phyloP scores from a whole-genome alignment of 2,797 vertebrate genomes.

The Atherinosoma microstoma region DNA sequence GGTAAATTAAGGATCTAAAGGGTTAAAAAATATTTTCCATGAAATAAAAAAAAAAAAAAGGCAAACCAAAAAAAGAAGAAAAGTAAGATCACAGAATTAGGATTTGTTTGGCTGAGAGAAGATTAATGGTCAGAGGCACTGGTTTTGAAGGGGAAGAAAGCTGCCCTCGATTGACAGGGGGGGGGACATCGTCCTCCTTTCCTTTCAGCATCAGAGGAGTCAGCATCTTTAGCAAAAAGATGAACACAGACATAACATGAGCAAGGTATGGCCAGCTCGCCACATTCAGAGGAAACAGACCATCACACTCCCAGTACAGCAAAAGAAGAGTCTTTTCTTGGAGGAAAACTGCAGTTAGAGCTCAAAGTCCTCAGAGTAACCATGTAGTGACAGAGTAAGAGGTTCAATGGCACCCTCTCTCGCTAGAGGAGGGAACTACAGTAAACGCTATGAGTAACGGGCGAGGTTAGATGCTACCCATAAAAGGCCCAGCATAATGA shows the following conservation, averaged over 20 bases:
- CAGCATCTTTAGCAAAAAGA: constrained; percentile 27
- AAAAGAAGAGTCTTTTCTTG: constrained; percentile 23
- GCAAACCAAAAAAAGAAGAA: constrained; percentile 27
- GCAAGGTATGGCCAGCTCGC: constrained; percentile 37
- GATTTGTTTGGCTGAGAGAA: constrained; percentile 65
- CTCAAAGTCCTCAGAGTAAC: constrained; percentile 41
- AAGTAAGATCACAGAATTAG: constrained; percentile 60
- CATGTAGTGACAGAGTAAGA: constrained; percentile 39
- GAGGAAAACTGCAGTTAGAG: constrained; percentile 49
- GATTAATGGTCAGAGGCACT: constrained; percentile 79
- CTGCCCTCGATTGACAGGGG: constrained; percentile 28
- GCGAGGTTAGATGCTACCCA: constrained; percentile 6
- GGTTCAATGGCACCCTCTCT: constrained; percentile 51
- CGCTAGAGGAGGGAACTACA: constrained; percentile 42
- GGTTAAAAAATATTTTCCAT: constrained; percentile 71
- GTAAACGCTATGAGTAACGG: constrained; percentile 21
- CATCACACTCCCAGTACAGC: constrained; percentile 35
- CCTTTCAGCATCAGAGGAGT: constrained; percentile 40
- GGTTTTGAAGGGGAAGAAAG: constrained; percentile 45
- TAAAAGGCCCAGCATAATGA: constrained; percentile 20
- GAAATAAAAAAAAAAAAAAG: constrained; percentile 59
- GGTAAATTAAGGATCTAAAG: constrained; percentile 48
- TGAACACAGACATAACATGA: constrained; percentile 32
- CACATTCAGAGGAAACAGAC: constrained; percentile 41
- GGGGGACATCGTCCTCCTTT: constrained; percentile 26